Evolutionary conservation across 2,797 vertebrate species (phyloP), one percentile per base, ranked within the genome.

Genomic region (Tangara arthus): DNA sequence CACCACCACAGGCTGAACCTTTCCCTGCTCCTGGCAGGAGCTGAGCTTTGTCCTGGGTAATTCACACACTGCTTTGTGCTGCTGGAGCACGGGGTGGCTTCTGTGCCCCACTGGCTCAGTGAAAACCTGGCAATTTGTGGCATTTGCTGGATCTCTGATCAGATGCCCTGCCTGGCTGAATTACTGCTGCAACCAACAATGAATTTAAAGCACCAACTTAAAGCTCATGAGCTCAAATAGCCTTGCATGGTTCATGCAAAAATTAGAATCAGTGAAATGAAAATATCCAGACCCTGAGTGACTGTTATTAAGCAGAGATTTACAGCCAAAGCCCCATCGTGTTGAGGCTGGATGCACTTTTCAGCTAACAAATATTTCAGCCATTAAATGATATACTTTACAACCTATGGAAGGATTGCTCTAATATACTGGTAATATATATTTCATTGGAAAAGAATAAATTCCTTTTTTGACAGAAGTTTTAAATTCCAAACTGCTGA

Each of bases 281-380:
- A 94, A 97, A 95, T 68, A 85, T 49, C 87, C 80, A 94, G 96
- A 85, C 57, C 37, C 94, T 96, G 71, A 94, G 57, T 85, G 90
- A 73, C 49, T 89, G 66, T 49, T 97, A 89, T 75, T 87, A 95
- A 71, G 52, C 61, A 93, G 76, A 96, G 94, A 97, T 97, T 96
- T 97, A 97, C 82, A 96, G 50, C 66, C 78, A 93, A 37, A 83
- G 52, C 79, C 52, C 34, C 90, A 27, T 63, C 76, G 61, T 47
- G 57, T 64, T 93, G 82, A 78, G 56, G 70, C 83, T 90, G 96
- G 66, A 61, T 88, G 46, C 89, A 81, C 87, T 96, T 96, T 96
- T 75, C 84, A 88, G 78, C 90, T 95, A 94, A 97, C 81, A 95
- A 96, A 92, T 93, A 94, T 73, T 88, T 92, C 95, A 97, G 71